Percentiles rank a stretch among this genome's conserved stretches.
Evolutionary conservation across 1,140 invertebrate genomes (phyloP).

Genomic region (Drosophila kohkoa): DNA sequence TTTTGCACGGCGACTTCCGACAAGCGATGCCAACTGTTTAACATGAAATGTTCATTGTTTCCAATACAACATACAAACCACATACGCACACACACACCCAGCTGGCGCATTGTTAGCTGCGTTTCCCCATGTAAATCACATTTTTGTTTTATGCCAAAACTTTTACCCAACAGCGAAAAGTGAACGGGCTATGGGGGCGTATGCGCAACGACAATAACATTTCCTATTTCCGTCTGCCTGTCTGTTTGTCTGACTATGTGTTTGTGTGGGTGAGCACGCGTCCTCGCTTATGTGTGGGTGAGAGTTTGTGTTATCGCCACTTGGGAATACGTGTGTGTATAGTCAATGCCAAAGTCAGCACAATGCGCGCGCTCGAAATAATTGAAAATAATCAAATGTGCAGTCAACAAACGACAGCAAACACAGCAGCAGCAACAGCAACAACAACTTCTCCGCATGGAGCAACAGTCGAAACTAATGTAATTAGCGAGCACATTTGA

Average conservation of each 20-base stretch:
- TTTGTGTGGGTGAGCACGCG: not conserved
- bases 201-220: slow-evolving; percentile 81
- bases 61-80: slow-evolving; percentile 37
- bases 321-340: slow-evolving; percentile 14
- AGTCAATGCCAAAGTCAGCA: slow-evolving; percentile 79
- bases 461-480: slow-evolving; percentile 65
- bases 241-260: slow-evolving; percentile 22
- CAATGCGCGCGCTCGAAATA: slow-evolving; percentile 74
- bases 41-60: slow-evolving; percentile 79
- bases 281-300: too few species aligned
- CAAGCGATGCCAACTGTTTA: slow-evolving; percentile 70
- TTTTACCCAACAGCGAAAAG: slow-evolving; percentile 53
- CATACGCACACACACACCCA: not conserved
- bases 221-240: slow-evolving; percentile 74
- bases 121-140: slow-evolving; percentile 79
- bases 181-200: slow-evolving; percentile 42
- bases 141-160: slow-evolving; percentile 80
- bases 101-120: slow-evolving; percentile 55
- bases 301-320: slow-evolving; percentile 5
- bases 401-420: slow-evolving; percentile 51
- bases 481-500: slow-evolving; percentile 77
- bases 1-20: slow-evolving; percentile 79
- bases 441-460: slow-evolving; percentile 15
- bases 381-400: slow-evolving; percentile 82
- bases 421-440: slow-evolving; percentile 1